Evolutionary conservation across 2,113 vertebrate genomes (phyloP).

Genomic region (Nannospalax galili): DNA sequence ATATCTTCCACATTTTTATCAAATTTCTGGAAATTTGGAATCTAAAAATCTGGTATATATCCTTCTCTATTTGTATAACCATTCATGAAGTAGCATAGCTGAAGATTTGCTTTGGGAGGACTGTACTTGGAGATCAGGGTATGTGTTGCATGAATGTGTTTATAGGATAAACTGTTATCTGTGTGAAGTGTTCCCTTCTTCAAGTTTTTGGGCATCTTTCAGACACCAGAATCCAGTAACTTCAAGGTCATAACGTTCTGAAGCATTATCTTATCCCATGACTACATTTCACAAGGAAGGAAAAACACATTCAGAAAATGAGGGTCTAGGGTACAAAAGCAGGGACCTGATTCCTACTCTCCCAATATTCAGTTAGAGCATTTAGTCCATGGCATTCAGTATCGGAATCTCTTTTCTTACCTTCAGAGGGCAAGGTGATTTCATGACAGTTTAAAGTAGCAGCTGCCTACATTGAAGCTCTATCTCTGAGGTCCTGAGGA

Average conservation of each 20-base stretch:
- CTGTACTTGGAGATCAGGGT: neutral
- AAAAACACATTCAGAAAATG: neutral
- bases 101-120: neutral
- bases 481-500: neutral
- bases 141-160: neutral
- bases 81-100: neutral
- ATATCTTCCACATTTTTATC: neutral
- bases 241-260: neutral
- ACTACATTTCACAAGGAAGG: neutral
- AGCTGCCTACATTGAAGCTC: neutral
- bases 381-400: neutral
- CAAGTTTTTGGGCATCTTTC: neutral
- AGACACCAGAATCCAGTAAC: neutral
- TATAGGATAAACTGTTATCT: neutral
- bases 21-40: neutral
- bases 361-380: neutral
- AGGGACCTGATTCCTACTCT: neutral
- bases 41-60: neutral
- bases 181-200: neutral
- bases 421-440: neutral
- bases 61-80: neutral
- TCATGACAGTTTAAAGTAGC: neutral
- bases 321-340: neutral
- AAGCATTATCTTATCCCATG: neutral
- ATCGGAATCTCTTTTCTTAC: neutral